Evolutionary conservation across 2,888 invertebrate genomes (phyloP), one percentile per base, ranked within the genome.

Genomic region (Nemoura dubitans): DNA sequence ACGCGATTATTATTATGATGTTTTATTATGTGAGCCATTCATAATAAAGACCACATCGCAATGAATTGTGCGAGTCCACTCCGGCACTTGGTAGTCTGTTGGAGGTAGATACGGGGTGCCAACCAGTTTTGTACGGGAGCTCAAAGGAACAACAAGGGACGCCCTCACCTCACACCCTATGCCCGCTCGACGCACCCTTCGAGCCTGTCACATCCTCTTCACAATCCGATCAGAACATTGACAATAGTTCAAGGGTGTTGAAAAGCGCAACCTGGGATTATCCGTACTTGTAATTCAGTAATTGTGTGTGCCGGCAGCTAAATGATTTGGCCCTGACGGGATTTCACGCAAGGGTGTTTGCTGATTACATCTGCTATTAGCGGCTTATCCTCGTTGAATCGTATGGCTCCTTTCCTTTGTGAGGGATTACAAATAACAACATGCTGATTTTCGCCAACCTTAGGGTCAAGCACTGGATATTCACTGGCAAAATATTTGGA

Each of bases 1-100:
- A 59, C 59, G 59, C 59, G 59, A 78, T 78, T 78, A 78, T 81
- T 27, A 81, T 81, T 81, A 81, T 30, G 28, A 81, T 29, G 81
- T 81, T 81, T 81, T 81, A 81, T 81, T 81, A 59, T 59, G 14
- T 29, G 10, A 21, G 7, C 81, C 81, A 81, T 81, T 81, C 28
- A 81, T 29, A 29, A 81, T 30, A 81, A 81, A 81, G 81, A 81
- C 81, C 81, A 81, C 81, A 81, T 81, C 81, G 81, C 81, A 81
- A 81, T 81, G 29, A 81, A 81, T 29, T 81, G 81, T 78, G 78
- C n/a, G n/a, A n/a, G n/a, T 78, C 78, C 29, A 78, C 29, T 78
- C 27, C 16, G 78, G 21, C 78, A 27, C 27, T 81, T 81, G 85
- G 85, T 28, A 43, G 27, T n/a, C n/a, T n/a, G 59, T 21, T 7